Evolutionary conservation across 2,888 invertebrate genomes (phyloP).

Genomic region (Chaetogeoica ovagalla): DNA sequence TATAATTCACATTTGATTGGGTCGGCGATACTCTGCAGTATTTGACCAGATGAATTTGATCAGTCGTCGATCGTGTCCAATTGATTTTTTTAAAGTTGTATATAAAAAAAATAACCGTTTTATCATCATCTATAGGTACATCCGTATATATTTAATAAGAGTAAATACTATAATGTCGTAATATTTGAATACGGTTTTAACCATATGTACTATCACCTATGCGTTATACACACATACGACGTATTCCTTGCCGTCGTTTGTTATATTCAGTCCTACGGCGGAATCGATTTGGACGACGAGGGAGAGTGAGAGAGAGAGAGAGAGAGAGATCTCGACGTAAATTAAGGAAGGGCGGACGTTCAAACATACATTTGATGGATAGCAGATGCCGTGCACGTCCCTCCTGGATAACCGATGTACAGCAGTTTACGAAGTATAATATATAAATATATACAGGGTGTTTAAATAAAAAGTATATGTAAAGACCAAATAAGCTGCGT

Average conservation of each 20-base stretch:
- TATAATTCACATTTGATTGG: no score
- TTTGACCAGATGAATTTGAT: no score
- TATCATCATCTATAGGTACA: neutral
- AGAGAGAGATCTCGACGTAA: neutral
- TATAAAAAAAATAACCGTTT: neutral
- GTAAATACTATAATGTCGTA: neutral
- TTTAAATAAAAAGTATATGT: neutral
- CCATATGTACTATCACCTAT: neutral
- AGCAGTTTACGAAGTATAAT: neutral
- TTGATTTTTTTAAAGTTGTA: no score
- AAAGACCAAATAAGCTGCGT: no score
- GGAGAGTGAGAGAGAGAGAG: no score
- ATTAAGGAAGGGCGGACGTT: constrained; percentile 4
- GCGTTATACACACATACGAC: no score
- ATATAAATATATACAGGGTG: neutral
- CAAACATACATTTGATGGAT: constrained; percentile 10
- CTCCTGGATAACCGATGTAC: constrained; percentile 8
- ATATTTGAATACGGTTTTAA: neutral
- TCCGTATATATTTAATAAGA: neutral
- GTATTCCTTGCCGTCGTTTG: neutral
- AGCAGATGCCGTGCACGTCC: constrained; percentile 4
- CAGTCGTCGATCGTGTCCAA: no score
- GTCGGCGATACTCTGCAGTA: no score
- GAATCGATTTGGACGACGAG: neutral
- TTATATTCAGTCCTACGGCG: neutral